These are phyloP conservation scores for Naso thynnoides DNA, from an alignment of 2,797 vertebrate genomes.

Conservation along the genomic window DNA sequence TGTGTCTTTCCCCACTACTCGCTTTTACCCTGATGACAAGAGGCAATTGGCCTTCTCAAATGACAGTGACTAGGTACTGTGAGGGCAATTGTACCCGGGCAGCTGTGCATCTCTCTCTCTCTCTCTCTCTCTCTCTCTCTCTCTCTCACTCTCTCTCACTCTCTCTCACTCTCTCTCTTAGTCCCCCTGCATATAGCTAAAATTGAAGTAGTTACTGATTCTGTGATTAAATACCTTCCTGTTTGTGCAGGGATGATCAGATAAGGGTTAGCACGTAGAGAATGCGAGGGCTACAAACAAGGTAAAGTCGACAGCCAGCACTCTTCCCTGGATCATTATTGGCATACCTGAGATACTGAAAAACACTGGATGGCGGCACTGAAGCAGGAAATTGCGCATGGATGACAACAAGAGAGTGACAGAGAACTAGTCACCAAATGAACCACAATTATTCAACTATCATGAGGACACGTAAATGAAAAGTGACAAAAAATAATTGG, in stretches of 20 bases:
- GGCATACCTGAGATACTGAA: constrained; percentile 56
- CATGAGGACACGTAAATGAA: too few species aligned
- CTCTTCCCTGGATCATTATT: constrained; percentile 37
- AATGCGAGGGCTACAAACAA: constrained; percentile 49
- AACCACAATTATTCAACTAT: neutral
- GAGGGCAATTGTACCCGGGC: constrained; percentile 61
- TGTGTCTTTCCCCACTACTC: constrained; percentile 46
- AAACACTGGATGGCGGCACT: constrained; percentile 23
- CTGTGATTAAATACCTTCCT: constrained; percentile 68
- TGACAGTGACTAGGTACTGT: constrained; percentile 72
- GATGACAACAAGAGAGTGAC: neutral
- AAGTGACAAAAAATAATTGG: too few species aligned
- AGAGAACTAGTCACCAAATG: constrained; percentile 1
- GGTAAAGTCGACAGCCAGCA: constrained; percentile 40
- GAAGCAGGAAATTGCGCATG: constrained; percentile 12
- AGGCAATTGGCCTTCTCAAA: constrained; percentile 74
- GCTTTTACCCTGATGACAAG: constrained; percentile 67
- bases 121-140: constrained; percentile 11
- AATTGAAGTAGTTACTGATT: constrained; percentile 61
- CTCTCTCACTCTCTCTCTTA: constrained; percentile 7
- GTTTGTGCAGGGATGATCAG: constrained; percentile 51
- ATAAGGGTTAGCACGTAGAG: constrained; percentile 44
- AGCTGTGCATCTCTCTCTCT: constrained; percentile 58
- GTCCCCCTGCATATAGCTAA: constrained; percentile 28
- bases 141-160: constrained; percentile 35